Base-by-base conservation (phyloP, 2,797 vertebrate species). In the Coregonus ussuriensis region DNA sequence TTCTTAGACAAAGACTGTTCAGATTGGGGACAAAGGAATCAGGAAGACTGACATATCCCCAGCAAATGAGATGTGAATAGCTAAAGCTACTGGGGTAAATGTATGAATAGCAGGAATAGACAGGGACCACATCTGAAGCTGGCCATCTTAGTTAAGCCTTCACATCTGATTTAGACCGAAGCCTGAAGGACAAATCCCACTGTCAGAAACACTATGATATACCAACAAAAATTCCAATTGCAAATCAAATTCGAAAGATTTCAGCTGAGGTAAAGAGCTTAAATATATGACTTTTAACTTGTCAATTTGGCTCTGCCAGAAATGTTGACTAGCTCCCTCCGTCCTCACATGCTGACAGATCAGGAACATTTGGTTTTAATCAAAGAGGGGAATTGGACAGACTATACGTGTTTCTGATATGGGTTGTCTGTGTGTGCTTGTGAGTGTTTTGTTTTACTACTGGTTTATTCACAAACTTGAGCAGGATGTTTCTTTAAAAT, bases 331-430 rank as follows among this genome's bases (percentile, higher is more conserved):
- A 21, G 18, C 41, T 77, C 59, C 59, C 29, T 71, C 15, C 79
- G 15, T 71, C 54, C 52, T n/a, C 83, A 71, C 78, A 84, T 82
- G 47, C 71, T 51, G 68, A 52, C 74, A 78, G 66, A 73, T 78
- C 76, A 59, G 37, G 85, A 75, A 89, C 87, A 87, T 90, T 90
- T 85, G 89, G 87, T 83, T 90, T 91, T 76, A 85, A 88, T 88
- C 85, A 88, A 21, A 6, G 15, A 77, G 75, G 68, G 77, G 79
- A 87, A 88, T 41, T 68, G 72, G 74, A 82, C 77, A 78, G 84
- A 84, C 72, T 69, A 1, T 56, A 54, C 81, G 82, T 70, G 82
- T 76, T 83, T 84, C 77, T 86, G 84, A 84, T 85, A 53, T 25
- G 63, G 66, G 52, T 66, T 35, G 65, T 76, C 16, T 76, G 59